phyloP scores from a whole-genome alignment of 2,888 invertebrate genomes.

The Apamea sordens region DNA sequence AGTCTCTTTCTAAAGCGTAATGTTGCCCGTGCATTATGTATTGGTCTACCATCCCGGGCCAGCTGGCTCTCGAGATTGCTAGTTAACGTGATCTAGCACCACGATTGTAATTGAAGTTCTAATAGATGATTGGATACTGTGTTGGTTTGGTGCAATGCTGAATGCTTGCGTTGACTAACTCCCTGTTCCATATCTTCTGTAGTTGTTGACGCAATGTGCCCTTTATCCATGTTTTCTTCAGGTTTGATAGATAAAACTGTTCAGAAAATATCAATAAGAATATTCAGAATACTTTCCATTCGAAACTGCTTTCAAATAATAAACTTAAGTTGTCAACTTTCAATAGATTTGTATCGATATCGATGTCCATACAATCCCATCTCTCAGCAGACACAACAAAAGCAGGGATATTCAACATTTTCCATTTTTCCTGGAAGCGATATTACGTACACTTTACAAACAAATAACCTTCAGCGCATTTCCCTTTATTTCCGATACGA shows the following conservation, averaged over 20 bases:
- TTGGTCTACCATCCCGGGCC: not conserved
- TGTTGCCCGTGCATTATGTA: not conserved
- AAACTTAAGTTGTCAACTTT: constrained; percentile 14
- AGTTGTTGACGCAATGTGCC: not conserved
- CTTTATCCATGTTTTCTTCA: not conserved
- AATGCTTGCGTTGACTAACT: not conserved
- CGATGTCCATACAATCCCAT: constrained; percentile 6
- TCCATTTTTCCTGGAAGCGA: constrained; percentile 13
- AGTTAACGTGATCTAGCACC: not conserved
- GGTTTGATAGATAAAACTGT: not conserved
- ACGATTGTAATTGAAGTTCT: constrained; percentile 9
- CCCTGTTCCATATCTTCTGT: not conserved
- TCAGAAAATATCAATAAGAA: not conserved
- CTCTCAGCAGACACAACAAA: constrained; percentile 10
- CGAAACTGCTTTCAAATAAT: constrained; percentile 11
- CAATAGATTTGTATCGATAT: constrained; percentile 15
- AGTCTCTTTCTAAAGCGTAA: not conserved
- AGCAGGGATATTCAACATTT: constrained; percentile 11
- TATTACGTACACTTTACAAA: constrained; percentile 46
- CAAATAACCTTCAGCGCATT: constrained; percentile 46
- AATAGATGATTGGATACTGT: not conserved
- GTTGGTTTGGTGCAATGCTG: not conserved
- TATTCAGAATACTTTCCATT: not conserved
- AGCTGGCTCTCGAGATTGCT: not conserved
- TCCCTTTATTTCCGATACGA: constrained; percentile 58